Evolutionary conservation across 2,888 invertebrate genomes (phyloP).

Genomic region (Papilio protenor): DNA sequence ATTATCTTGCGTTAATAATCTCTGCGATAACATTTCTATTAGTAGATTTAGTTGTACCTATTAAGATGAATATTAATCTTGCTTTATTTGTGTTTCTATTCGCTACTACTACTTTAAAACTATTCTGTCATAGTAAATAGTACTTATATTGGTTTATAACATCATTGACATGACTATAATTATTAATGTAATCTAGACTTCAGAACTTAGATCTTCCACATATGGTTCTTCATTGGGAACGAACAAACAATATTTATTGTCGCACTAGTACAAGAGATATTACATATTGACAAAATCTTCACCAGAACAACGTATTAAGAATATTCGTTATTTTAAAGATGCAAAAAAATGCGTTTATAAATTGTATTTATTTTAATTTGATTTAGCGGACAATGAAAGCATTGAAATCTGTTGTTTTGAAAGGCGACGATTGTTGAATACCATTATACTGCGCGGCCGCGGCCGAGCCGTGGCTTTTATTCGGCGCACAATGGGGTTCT

Average conservation of each 20-base stretch:
- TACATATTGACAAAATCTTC: neutral
- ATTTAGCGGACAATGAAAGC: constrained; percentile 79
- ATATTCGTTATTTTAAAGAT: neutral
- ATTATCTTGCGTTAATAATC: constrained; percentile 1
- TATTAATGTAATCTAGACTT: neutral
- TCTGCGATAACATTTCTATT: constrained; percentile 28
- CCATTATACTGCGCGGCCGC: constrained; percentile 54
- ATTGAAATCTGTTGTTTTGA: constrained; percentile 74
- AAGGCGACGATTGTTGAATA: constrained; percentile 71
- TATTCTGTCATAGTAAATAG: neutral
- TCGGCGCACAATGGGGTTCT: constrained; percentile 17
- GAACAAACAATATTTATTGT: neutral
- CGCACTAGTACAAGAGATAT: neutral
- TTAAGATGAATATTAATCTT: constrained; percentile 13
- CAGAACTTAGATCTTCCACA: no score
- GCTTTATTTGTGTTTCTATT: neutral
- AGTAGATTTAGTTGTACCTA: neutral
- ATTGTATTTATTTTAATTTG: constrained; percentile 62
- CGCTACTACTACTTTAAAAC: neutral
- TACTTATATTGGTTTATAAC: neutral
- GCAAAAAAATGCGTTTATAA: constrained; percentile 30
- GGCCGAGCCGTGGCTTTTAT: constrained; percentile 26
- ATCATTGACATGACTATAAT: neutral
- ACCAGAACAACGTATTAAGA: neutral
- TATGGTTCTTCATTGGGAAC: no score